Evolutionary conservation across 2,797 vertebrate genomes (phyloP).

Genomic region (Hyperoplus immaculatus): DNA sequence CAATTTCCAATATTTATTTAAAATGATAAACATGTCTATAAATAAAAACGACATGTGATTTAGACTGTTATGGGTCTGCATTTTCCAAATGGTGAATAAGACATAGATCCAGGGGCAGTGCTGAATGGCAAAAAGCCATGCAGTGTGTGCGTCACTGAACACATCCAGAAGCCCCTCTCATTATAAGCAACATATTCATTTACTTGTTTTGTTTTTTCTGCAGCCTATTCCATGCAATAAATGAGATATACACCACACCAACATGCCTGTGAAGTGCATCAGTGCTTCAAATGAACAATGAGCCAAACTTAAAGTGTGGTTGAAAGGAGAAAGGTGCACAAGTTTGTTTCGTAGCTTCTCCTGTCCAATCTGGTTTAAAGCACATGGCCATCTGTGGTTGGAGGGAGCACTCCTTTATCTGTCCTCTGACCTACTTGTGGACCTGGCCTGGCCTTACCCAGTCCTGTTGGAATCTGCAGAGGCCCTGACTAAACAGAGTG

Average conservation of each 20-base stretch:
- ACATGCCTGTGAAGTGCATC: background rate
- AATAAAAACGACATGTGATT: constrained; percentile 5
- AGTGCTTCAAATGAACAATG: constrained; percentile 14
- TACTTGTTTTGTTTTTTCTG: constrained; percentile 39
- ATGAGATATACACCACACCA: constrained; percentile 26
- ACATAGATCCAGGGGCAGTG: background rate
- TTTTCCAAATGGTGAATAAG: constrained; percentile 4
- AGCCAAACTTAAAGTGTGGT: constrained; percentile 7
- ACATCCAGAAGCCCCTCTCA: background rate
- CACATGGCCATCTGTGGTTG: background rate
- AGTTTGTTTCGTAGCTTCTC: constrained; percentile 6
- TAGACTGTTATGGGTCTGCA: background rate
- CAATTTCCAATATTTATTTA: constrained; percentile 26
- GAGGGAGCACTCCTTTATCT: constrained; percentile 10
- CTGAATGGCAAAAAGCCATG: background rate
- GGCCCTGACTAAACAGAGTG: background rate
- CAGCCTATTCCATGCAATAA: constrained; percentile 14
- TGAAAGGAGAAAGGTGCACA: constrained; percentile 6
- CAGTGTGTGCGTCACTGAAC: constrained; percentile 12
- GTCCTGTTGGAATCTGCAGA: constrained; percentile 20
- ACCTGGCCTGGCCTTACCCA: constrained; percentile 23
- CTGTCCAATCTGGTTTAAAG: background rate
- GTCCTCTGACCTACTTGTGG: constrained; percentile 24
- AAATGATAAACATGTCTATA: constrained; percentile 20
- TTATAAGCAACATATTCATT: constrained; percentile 38